Conservation (phyloP, 2,797 vertebrate species). For the Meriones psammophilus region DNA sequence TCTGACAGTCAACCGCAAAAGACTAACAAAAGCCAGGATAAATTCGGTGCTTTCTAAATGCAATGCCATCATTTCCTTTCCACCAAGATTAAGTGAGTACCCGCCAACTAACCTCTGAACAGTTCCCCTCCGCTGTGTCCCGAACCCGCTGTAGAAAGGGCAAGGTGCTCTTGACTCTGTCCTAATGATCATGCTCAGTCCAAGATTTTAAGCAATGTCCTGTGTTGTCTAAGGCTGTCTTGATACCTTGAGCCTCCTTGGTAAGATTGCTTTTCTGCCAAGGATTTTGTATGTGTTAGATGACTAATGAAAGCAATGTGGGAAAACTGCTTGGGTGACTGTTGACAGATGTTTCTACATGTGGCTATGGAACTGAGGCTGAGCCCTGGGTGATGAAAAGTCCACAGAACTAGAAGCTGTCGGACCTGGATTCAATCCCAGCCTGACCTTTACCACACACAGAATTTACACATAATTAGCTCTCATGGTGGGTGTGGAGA, state of each 20-base stretch:
- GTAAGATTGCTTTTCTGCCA: background rate
- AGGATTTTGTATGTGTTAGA: slow-evolving; percentile 1
- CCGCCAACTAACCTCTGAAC: background rate
- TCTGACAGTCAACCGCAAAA: background rate
- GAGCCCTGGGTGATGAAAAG: background rate
- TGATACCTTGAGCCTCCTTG: background rate
- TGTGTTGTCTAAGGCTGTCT: background rate
- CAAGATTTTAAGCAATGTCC: background rate
- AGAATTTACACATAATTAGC: slow-evolving; percentile 39
- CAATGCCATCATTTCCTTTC: background rate
- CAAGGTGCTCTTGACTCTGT: background rate
- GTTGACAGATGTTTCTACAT: slow-evolving; percentile 65
- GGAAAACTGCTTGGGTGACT: slow-evolving; percentile 33
- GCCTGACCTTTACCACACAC: background rate
- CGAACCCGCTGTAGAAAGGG: background rate
- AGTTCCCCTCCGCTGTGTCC: background rate
- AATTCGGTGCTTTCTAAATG: background rate
- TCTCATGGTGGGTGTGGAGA: background rate
- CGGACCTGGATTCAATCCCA: slow-evolving; percentile 35
- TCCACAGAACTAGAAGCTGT: background rate
- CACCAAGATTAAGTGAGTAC: background rate
- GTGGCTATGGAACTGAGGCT: background rate
- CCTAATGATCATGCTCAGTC: background rate
- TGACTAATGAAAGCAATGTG: slow-evolving; percentile 50
- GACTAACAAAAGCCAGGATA: background rate